Evolutionary conservation across 1,140 invertebrate species (phyloP).

Genomic region (Brachystomella parvula): DNA sequence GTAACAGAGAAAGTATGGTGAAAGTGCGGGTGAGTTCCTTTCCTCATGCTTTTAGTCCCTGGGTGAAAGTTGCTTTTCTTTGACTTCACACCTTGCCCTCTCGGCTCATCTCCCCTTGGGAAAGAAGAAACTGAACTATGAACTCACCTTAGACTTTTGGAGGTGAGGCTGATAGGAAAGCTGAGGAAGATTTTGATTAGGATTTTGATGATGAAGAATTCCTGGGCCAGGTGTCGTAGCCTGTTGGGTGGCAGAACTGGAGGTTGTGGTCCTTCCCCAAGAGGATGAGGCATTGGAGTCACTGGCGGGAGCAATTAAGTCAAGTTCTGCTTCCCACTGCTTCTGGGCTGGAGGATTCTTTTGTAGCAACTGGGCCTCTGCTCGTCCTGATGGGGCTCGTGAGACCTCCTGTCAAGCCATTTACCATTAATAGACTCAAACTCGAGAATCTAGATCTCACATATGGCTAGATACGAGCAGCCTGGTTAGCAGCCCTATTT

Average conservation of each 20-base stretch:
- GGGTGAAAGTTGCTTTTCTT: not conserved
- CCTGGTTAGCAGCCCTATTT: not conserved
- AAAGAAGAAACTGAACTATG: not conserved
- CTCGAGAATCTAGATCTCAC: not conserved
- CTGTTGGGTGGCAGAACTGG: not conserved
- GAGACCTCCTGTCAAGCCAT: conserved; percentile 24
- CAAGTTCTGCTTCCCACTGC: conserved; percentile 32
- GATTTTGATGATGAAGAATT: not conserved
- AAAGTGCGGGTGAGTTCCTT: no score
- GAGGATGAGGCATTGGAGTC: conserved; percentile 11
- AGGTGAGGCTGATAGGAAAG: no score
- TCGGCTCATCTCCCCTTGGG: no score
- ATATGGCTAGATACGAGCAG: not conserved
- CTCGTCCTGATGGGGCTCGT: conserved; percentile 18
- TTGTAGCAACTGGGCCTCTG: not conserved
- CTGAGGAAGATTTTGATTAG: no score
- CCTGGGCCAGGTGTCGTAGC: not conserved
- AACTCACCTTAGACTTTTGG: not conserved
- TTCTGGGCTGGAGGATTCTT: conserved; percentile 14
- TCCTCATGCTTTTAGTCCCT: no score
- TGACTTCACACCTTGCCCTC: no score
- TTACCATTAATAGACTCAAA: not conserved
- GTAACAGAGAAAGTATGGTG: not conserved
- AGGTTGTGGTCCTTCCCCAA: not conserved
- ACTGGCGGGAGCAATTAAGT: conserved; percentile 27